Percentiles rank a stretch among this genome's conserved stretches.
Evolutionary conservation across 92 coral and sea anemone genomes (phyloP).

Genomic region (Anthopleura xanthogrammica): DNA sequence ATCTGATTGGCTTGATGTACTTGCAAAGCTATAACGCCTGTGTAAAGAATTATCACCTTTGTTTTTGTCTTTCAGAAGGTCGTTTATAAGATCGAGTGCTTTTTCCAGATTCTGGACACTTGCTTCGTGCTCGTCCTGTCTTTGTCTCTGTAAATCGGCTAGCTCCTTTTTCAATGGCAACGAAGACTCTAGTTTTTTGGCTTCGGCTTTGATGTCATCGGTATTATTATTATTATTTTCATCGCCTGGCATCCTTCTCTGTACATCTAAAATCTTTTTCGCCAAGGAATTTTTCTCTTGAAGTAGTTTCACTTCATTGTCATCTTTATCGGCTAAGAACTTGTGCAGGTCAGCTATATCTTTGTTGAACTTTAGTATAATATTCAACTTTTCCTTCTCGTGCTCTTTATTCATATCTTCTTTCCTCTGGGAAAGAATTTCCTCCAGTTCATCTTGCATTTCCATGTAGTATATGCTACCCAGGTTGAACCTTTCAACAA

Average conservation of each 20-base stretch:
- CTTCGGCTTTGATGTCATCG: slow-evolving; percentile 47
- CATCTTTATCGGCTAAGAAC: slow-evolving; percentile 63
- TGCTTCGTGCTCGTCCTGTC: slow-evolving; percentile 78
- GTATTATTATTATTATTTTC: slow-evolving; percentile 31
- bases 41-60: not conserved
- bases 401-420: slow-evolving; percentile 48
- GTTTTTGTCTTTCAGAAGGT: slow-evolving; percentile 31
- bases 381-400: slow-evolving; percentile 57
- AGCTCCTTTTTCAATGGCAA: slow-evolving; percentile 77
- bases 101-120: slow-evolving; percentile 59
- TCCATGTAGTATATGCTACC: slow-evolving; percentile 87
- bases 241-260: slow-evolving; percentile 32
- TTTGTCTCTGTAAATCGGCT: slow-evolving; percentile 63
- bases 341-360: slow-evolving; percentile 68
- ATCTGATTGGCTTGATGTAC: not conserved
- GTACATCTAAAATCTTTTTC: slow-evolving; percentile 42
- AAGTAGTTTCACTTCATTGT: slow-evolving; percentile 58
- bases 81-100: slow-evolving; percentile 63
- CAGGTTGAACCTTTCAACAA: slow-evolving; percentile 77
- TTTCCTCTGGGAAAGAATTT: slow-evolving; percentile 40
- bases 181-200: slow-evolving; percentile 50
- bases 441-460: slow-evolving; percentile 91
- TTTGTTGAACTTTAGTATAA: slow-evolving; percentile 58
- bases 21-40: slow-evolving; percentile 23
- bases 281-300: slow-evolving; percentile 55